phyloP scores from a whole-genome alignment of 37 sponge, comb jelly and placozoan species.

The Bolinopsis microptera region DNA sequence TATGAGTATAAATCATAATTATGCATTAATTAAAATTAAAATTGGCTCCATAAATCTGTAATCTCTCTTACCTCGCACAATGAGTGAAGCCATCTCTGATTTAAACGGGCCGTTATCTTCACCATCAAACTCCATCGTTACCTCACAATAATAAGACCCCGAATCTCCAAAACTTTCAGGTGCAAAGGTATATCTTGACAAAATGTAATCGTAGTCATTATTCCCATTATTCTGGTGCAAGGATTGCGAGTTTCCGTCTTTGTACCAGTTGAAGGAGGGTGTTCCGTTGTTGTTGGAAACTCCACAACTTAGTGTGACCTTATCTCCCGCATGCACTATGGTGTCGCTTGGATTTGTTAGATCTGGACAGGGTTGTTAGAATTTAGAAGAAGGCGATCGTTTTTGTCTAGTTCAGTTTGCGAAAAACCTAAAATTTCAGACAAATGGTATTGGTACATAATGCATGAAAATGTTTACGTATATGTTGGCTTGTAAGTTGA shows the following conservation, averaged over 20 bases:
- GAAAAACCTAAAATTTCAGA: too few species aligned
- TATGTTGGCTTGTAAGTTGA: too few species aligned
- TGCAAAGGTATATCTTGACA: background rate
- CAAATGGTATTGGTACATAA: too few species aligned
- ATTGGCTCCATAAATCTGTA: too few species aligned
- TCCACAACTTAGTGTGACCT: background rate
- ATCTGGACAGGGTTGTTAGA: background rate
- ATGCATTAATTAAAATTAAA: too few species aligned
- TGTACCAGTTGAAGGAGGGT: background rate
- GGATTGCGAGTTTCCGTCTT: background rate
- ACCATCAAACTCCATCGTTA: background rate
- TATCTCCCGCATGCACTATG: background rate
- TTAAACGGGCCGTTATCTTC: background rate
- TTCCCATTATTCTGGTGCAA: background rate
- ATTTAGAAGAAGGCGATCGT: too few species aligned
- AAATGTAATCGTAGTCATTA: too few species aligned
- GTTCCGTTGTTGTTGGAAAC: background rate
- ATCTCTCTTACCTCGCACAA: background rate
- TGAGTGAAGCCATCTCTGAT: background rate
- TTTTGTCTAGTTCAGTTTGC: too few species aligned
- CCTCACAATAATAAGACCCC: background rate
- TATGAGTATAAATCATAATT: too few species aligned
- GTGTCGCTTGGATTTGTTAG: background rate
- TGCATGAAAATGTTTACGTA: too few species aligned
- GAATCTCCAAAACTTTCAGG: background rate